Conservation (phyloP, 2,113 vertebrate species). For the Psittacara wagleri region DNA sequence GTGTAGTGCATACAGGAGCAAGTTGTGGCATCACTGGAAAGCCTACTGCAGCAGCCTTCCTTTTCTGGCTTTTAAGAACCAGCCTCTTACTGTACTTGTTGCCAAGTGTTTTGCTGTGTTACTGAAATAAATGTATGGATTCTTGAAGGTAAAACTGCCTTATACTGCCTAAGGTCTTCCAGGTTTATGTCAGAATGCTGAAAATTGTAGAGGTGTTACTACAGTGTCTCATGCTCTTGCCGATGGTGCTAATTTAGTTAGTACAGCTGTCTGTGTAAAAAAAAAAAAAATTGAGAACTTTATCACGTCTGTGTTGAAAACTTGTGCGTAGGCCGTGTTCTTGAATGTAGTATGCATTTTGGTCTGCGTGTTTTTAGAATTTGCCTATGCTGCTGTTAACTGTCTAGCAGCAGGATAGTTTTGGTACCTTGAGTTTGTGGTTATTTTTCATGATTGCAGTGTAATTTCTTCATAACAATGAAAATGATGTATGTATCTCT, state of each 20-base stretch:
- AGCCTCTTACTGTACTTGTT: neutral
- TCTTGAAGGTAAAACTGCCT: neutral
- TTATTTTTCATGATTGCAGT: neutral
- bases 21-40: neutral
- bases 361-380: neutral
- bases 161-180: neutral
- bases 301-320: neutral
- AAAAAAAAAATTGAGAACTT: neutral
- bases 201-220: neutral
- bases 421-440: neutral
- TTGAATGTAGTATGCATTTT: neutral
- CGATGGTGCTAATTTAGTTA: neutral
- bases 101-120: neutral
- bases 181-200: neutral
- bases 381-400: neutral
- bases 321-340: neutral
- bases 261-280: neutral
- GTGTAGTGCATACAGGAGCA: accelerated
- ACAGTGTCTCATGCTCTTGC: neutral
- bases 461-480: neutral
- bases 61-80: neutral
- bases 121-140: neutral
- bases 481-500: neutral
- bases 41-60: neutral
- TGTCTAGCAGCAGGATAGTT: neutral